Evolutionary conservation across 1,140 invertebrate genomes (phyloP).

Genomic region (Drosophila elegans): DNA sequence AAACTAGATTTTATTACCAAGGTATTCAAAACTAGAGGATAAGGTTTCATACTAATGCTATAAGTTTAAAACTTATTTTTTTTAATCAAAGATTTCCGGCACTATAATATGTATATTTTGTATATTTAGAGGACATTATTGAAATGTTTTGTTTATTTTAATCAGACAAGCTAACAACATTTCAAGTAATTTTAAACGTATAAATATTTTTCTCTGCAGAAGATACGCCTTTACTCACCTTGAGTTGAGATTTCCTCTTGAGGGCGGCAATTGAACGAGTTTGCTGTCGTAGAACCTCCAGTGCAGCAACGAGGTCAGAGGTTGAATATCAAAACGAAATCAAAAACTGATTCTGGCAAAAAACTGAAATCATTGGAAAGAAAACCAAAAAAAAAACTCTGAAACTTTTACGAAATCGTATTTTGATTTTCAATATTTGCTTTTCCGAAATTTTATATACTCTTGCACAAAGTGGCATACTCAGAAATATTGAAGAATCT

Average conservation of each 20-base stretch:
- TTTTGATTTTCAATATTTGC: background rate
- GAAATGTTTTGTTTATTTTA: too few species aligned
- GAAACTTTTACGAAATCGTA: slow-evolving; percentile 14
- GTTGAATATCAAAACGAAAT: slow-evolving; percentile 21
- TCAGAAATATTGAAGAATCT: background rate
- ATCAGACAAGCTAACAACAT: too few species aligned
- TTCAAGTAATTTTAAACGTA: background rate
- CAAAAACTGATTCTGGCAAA: slow-evolving; percentile 18
- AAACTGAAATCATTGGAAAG: slow-evolving; percentile 24
- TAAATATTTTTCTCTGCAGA: background rate
- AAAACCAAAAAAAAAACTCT: background rate
- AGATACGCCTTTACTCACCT: slow-evolving; percentile 57
- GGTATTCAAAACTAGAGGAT: too few species aligned
- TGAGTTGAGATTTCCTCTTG: slow-evolving; percentile 84
- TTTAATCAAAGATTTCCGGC: too few species aligned
- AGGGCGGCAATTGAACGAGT: slow-evolving; percentile 84
- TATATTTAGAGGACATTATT: too few species aligned
- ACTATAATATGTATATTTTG: too few species aligned
- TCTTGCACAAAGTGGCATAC: background rate
- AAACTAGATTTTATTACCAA: too few species aligned
- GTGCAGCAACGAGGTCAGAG: slow-evolving; percentile 33
- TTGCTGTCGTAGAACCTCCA: slow-evolving; percentile 83
- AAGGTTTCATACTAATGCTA: too few species aligned
- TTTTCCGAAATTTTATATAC: background rate
- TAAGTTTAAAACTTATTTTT: too few species aligned